Percentiles rank a stretch among this genome's conserved stretches.
phyloP scores from a whole-genome alignment of 1,140 invertebrate genomes.

The Drosophila takahashii region DNA sequence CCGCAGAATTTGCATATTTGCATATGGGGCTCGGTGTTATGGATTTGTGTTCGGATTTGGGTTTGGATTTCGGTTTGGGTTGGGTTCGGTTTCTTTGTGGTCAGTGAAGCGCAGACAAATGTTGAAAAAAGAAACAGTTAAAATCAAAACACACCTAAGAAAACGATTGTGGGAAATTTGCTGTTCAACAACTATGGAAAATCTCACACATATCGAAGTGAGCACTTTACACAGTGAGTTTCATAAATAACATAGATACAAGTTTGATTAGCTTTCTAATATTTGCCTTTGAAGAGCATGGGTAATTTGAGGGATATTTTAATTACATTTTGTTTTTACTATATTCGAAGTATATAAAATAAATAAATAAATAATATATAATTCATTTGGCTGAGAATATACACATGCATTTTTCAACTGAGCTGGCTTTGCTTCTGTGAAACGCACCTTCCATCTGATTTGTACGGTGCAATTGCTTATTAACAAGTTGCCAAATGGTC shows the following conservation, averaged over 20 bases:
- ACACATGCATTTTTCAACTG: too few species aligned
- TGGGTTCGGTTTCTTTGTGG: conserved; percentile 52
- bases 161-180: conserved; percentile 76
- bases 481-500: conserved; percentile 80
- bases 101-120: conserved; percentile 78
- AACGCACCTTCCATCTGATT: conserved; percentile 29
- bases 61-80: conserved; percentile 30
- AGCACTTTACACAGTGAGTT: conserved; percentile 37
- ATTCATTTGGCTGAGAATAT: too few species aligned
- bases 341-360: too few species aligned
- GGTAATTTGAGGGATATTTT: too few species aligned
- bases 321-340: too few species aligned
- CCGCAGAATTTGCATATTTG: conserved; percentile 72
- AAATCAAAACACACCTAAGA: conserved; percentile 42
- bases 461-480: conserved; percentile 60
- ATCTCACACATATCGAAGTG: conserved; percentile 32
- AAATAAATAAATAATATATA: too few species aligned
- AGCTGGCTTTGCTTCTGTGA: neutral
- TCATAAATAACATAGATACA: conserved; percentile 10
- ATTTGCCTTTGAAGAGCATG: too few species aligned
- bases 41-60: conserved; percentile 37
- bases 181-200: conserved; percentile 20
- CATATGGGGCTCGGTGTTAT: conserved; percentile 36
- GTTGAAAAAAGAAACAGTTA: conserved; percentile 32
- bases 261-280: neutral